phyloP scores from a whole-genome alignment of 2,888 invertebrate genomes.

The Isoperla grammatica region DNA sequence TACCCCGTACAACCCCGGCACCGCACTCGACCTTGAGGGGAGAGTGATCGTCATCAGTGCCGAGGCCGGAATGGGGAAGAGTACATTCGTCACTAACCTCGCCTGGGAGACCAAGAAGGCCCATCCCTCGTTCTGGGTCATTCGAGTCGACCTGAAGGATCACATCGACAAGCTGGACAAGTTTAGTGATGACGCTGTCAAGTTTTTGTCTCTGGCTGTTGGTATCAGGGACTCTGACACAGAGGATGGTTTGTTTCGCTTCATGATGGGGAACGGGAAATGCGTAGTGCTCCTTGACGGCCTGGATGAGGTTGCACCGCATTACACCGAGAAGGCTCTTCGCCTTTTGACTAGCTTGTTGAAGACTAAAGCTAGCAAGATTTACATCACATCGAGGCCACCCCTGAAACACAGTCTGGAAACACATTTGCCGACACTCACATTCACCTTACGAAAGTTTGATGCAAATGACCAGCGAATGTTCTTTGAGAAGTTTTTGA shows the following conservation, averaged over 20 bases:
- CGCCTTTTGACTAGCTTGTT: background rate
- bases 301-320: background rate
- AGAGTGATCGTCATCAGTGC: too few relatives aligned
- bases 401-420: background rate
- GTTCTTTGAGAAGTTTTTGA: background rate
- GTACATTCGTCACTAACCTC: too few relatives aligned
- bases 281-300: background rate
- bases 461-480: background rate
- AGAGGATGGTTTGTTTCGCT: background rate
- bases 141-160: too few relatives aligned
- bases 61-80: too few relatives aligned
- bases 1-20: too few relatives aligned
- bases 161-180: too few relatives aligned
- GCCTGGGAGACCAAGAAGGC: too few relatives aligned
- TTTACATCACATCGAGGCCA: background rate
- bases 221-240: background rate
- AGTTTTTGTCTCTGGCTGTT: background rate
- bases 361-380: background rate
- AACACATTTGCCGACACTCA: background rate
- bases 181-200: too few relatives aligned
- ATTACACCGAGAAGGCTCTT: background rate
- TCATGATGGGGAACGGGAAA: background rate
- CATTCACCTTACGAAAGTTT: background rate
- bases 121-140: too few relatives aligned
- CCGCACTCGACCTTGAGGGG: too few relatives aligned